Base-by-base conservation (phyloP, 2,113 vertebrate genomes). In the Sorex araneus region DNA sequence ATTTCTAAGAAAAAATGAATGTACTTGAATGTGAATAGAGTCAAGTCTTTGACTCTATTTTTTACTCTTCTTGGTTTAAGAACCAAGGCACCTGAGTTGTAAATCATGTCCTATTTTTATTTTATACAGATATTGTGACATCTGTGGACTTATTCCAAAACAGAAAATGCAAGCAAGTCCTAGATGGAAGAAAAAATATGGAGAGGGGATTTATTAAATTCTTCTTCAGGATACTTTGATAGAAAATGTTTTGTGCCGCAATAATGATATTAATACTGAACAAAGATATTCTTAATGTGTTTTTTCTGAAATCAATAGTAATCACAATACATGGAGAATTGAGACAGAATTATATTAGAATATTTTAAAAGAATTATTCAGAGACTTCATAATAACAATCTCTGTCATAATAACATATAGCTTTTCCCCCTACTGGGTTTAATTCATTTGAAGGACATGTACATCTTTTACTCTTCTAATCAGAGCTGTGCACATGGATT, bases 401-500 rank as follows among this genome's bases (percentile, higher is more conserved):
- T 93, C 28, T 93, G 43, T 81, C 43, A 82, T 76, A 76, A 93
- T 75, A 91, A 92, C 94, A 95, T 28, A 80, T 12, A 87, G 18
- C 18, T 32, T 45, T n/a, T 3, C 25, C 6, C 36, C 13, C 9
- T 2, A 80, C 67, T 43, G n/a, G 30, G 11, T 91, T 28, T 76
- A 87, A 96, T 85, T 95, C 79, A 78, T 50, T 84, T 88, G 66
- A 63, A 95, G 36, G 74, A 91, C 74, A 90, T 79, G 27, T 57
- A 11, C 11, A 90, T 88, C 69, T 90, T 91, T 57, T 50, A 67
- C 18, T 91, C 19, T 43, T 71, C 66, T 94, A 94, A 95, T 94
- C 88, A 96, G 83, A 96, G 79, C 79, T 92, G 28, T 78, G 67
- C 83, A 95, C 81, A 89, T 54, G 63, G 40, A 89, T 8, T 70